phyloP scores from a whole-genome alignment of 2,113 vertebrate species.

The Lasiurus cinereus region DNA sequence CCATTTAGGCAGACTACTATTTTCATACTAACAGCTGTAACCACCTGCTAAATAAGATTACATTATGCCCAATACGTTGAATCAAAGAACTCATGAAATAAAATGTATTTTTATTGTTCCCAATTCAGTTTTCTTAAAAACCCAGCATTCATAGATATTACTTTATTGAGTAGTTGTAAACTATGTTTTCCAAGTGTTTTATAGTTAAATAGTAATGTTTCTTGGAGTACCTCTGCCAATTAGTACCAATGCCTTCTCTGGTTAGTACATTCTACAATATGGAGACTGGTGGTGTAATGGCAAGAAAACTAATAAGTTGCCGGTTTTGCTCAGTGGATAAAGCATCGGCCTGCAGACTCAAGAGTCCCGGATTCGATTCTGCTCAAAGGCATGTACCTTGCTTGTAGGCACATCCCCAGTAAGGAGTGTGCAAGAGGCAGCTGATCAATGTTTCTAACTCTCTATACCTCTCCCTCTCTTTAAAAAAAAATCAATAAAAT shows the following conservation, averaged over 20 bases:
- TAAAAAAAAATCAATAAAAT: too few species aligned
- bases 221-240: neutral
- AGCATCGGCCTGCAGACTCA: too few species aligned
- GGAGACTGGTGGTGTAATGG: neutral
- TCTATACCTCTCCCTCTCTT: too few species aligned
- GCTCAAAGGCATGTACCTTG: too few species aligned
- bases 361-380: too few species aligned
- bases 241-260: neutral
- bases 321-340: too few species aligned
- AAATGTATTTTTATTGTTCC: conserved; percentile 27
- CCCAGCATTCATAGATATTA: neutral
- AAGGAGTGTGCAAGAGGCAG: too few species aligned
- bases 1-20: conserved; percentile 35
- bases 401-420: too few species aligned
- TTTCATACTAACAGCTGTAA: conserved; percentile 32
- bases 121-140: conserved; percentile 32
- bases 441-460: too few species aligned
- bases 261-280: neutral
- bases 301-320: neutral
- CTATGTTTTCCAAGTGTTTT: neutral
- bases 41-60: conserved; percentile 10
- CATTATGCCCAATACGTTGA: neutral
- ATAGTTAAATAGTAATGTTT: neutral
- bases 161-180: conserved; percentile 14
- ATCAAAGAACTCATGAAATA: conserved; percentile 23